These are phyloP conservation scores for Anolis apletophallus DNA, from an alignment of 2,797 vertebrate genomes.

Conservation along the genomic window DNA sequence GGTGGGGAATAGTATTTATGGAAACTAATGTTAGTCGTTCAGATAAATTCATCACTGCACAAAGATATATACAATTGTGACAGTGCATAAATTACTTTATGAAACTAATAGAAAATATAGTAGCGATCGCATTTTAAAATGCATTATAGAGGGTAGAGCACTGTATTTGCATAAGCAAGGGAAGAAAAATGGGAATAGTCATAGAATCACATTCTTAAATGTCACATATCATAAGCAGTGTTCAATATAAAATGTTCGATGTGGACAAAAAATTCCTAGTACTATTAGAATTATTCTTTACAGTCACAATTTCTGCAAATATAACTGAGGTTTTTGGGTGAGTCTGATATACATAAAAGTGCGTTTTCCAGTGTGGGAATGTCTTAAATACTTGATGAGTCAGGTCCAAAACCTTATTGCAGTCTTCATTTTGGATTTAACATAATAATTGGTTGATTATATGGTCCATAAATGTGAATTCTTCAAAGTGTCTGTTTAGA, in stretches of 20 bases:
- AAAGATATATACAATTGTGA: background rate
- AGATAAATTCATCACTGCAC: background rate
- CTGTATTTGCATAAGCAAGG: background rate
- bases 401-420: no score
- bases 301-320: background rate
- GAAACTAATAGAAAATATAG: background rate
- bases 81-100: background rate
- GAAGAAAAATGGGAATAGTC: background rate
- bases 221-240: background rate
- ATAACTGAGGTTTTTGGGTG: no score
- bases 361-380: no score
- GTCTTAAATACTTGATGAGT: no score
- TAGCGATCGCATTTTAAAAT: background rate
- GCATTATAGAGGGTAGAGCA: background rate
- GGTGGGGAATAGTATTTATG: constrained; percentile 6
- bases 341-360: no score
- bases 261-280: background rate
- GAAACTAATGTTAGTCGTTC: constrained; percentile 34
- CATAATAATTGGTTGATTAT: no score
- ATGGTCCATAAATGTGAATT: no score
- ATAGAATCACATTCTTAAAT: background rate
- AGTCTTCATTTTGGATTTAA: no score
- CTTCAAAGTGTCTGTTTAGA: no score
- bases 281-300: background rate
- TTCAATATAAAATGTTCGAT: background rate